phyloP scores from a whole-genome alignment of 2,113 vertebrate species.

The Emydura subglobosa region DNA sequence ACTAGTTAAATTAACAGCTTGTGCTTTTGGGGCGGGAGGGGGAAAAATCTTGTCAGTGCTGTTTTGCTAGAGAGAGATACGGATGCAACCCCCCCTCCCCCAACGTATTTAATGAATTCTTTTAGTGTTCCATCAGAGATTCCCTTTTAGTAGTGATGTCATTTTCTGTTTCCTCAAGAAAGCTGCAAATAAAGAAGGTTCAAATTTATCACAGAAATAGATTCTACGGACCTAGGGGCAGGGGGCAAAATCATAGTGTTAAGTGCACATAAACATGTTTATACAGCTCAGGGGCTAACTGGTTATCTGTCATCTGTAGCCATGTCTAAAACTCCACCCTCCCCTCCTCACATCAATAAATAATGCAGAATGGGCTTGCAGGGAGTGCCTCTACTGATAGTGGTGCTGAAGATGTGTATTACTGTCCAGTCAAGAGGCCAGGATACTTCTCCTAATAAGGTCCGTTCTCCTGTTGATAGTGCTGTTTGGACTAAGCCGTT shows the following conservation, averaged over 20 bases:
- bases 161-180: conserved; percentile 55
- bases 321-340: conserved; percentile 10
- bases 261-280: conserved; percentile 78
- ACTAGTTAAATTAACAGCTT: conserved; percentile 70
- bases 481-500: conserved; percentile 83
- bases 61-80: conserved; percentile 7
- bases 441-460: conserved; percentile 91
- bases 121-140: conserved; percentile 63
- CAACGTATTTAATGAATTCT: conserved; percentile 1
- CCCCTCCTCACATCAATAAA: conserved; percentile 25
- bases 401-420: background rate
- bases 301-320: conserved; percentile 36
- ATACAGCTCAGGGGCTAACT: conserved; percentile 58
- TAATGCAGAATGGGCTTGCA: conserved; percentile 32
- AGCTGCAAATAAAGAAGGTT: conserved; percentile 62
- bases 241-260: conserved; percentile 47
- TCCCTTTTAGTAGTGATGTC: conserved; percentile 11
- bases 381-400: conserved; percentile 30
- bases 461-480: conserved; percentile 86
- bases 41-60: conserved; percentile 40
- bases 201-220: conserved; percentile 49
- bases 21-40: conserved; percentile 79
- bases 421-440: conserved; percentile 88
- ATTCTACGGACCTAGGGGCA: background rate
- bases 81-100: conserved; percentile 17